These are phyloP conservation scores for Idaea straminata DNA, from an alignment of 2,888 invertebrate genomes.

Conservation along the genomic window DNA sequence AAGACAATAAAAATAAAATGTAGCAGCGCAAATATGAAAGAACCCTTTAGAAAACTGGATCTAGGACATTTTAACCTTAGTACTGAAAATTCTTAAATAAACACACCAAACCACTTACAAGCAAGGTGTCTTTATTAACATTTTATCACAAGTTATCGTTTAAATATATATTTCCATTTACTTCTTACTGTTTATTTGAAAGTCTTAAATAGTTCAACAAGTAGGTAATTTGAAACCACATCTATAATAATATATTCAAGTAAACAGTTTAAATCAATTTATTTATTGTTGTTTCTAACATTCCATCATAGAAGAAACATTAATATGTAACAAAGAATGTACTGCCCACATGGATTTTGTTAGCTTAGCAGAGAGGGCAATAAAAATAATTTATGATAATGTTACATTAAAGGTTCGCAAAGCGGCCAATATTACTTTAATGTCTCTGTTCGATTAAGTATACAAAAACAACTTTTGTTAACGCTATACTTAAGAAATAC, in stretches of 20 bases:
- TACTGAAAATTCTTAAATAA: no score
- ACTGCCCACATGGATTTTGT: slow-evolving; percentile 7
- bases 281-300: no score
- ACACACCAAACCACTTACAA: slow-evolving; percentile 32
- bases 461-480: slow-evolving; percentile 25
- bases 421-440: slow-evolving; percentile 39
- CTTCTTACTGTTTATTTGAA: background rate
- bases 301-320: background rate
- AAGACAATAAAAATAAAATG: slow-evolving; percentile 15
- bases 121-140: slow-evolving; percentile 42
- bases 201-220: background rate
- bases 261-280: background rate
- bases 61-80: no score
- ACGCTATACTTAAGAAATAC: slow-evolving; percentile 38
- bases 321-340: background rate
- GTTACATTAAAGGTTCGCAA: slow-evolving; percentile 36
- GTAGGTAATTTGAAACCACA: background rate
- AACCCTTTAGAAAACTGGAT: no score
- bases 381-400: slow-evolving; percentile 31
- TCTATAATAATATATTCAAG: background rate
- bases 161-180: background rate
- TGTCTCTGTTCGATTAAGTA: slow-evolving; percentile 40
- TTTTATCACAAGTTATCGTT: slow-evolving; percentile 34
- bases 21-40: slow-evolving; percentile 12
- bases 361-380: slow-evolving; percentile 4